Conservation (phyloP, 2,888 invertebrate species). For the Dasypolia templi region DNA sequence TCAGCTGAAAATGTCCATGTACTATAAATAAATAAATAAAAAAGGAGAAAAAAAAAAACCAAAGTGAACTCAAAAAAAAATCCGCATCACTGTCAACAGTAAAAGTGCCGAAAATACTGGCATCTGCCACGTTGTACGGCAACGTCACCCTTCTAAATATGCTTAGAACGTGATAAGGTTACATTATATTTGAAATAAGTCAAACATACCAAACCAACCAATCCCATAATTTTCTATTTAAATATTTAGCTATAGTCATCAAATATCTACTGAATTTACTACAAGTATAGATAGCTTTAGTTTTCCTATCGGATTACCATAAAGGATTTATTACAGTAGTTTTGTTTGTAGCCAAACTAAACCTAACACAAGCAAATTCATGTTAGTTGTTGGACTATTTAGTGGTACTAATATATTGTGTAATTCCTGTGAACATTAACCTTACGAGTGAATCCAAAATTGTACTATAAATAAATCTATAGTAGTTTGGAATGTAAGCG, state of each 20-base stretch:
- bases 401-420: not conserved
- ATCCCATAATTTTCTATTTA: constrained; percentile 5
- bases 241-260: constrained; percentile 25
- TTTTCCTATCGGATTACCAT: constrained; percentile 52
- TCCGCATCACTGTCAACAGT: no score
- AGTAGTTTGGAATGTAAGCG: not conserved
- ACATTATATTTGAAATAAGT: not conserved
- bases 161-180: no score
- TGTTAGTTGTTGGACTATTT: constrained; percentile 28
- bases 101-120: no score
- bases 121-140: no score
- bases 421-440: not conserved
- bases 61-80: no score
- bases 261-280: constrained; percentile 23
- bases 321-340: constrained; percentile 57
- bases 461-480: not conserved
- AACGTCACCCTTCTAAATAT: no score
- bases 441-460: not conserved
- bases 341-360: constrained; percentile 47
- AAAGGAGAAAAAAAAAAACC: no score
- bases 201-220: not conserved
- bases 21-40: no score
- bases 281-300: constrained; percentile 23
- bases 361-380: constrained; percentile 32
- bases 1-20: no score